Evolutionary conservation across 1,140 invertebrate genomes (phyloP).

Genomic region (Euura lappo): DNA sequence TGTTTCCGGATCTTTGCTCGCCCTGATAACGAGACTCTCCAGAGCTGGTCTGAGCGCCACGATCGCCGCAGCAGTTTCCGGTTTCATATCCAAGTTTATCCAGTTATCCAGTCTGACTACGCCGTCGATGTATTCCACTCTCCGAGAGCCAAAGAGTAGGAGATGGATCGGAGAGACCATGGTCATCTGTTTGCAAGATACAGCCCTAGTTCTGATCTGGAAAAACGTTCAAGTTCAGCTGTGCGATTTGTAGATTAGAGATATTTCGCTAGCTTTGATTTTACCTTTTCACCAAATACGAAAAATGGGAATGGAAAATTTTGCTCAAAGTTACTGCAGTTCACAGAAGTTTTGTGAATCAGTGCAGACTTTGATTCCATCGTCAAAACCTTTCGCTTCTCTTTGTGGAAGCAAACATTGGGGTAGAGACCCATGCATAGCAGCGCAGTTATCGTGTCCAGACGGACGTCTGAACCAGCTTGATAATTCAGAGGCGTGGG

Average conservation of each 20-base stretch:
- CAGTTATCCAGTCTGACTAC: constrained; percentile 86
- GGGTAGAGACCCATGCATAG: constrained; percentile 93
- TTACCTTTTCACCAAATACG: constrained; percentile 95
- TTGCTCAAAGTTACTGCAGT: constrained; percentile 85
- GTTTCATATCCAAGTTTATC: constrained; percentile 90
- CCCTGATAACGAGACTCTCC: constrained; percentile 82
- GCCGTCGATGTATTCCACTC: constrained; percentile 78
- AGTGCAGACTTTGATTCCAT: constrained; percentile 93
- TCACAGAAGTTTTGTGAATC: constrained; percentile 96
- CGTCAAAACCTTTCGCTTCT: constrained; percentile 94
- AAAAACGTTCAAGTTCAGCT: constrained; percentile 15
- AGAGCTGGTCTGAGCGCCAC: constrained; percentile 86
- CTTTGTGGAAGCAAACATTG: constrained; percentile 95
- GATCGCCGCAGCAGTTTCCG: constrained; percentile 77
- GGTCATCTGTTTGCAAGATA: constrained; percentile 97
- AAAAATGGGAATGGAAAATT: constrained; percentile 94
- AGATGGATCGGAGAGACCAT: constrained; percentile 96
- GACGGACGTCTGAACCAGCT: constrained; percentile 76
- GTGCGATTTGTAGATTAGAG: not conserved
- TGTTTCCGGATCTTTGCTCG: constrained; percentile 78
- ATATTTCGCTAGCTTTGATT: not conserved
- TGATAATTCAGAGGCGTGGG: constrained; percentile 73
- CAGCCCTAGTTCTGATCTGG: constrained; percentile 89
- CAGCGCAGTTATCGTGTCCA: constrained; percentile 87
- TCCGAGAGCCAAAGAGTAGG: constrained; percentile 88